phyloP scores from a whole-genome alignment of 2,888 invertebrate species.

The Chymomyza fuscimana region DNA sequence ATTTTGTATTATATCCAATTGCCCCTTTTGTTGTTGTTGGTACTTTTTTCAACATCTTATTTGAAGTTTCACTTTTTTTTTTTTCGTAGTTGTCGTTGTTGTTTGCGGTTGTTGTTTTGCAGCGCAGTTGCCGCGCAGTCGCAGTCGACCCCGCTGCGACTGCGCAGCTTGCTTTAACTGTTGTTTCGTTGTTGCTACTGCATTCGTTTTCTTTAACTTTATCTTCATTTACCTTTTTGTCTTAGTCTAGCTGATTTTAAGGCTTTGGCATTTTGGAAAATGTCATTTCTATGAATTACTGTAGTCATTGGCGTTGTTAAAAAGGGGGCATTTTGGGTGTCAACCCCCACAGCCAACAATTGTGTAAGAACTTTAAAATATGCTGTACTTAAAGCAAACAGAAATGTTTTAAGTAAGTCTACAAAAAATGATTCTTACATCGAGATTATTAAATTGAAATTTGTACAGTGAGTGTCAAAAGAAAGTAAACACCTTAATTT shows the following conservation, averaged over 20 bases:
- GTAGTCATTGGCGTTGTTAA: too few species aligned
- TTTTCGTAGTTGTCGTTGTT: constrained; percentile 20
- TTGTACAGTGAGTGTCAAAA: too few species aligned
- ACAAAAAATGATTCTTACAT: too few species aligned
- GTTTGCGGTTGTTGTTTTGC: background rate
- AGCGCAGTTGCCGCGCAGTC: constrained; percentile 10
- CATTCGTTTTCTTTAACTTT: background rate
- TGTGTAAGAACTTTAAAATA: too few species aligned
- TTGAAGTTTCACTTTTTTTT: constrained; percentile 65
- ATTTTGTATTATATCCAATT: constrained; percentile 24
- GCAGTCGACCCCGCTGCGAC: constrained; percentile 12
- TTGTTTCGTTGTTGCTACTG: too few species aligned
- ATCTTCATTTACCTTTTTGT: background rate
- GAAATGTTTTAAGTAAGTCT: too few species aligned
- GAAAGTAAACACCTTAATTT: too few species aligned
- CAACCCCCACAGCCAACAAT: too few species aligned
- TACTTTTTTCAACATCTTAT: constrained; percentile 33
- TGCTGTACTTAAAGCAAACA: too few species aligned
- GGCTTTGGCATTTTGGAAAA: background rate
- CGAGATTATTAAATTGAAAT: too few species aligned
- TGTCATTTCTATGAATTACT: background rate
- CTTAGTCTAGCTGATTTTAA: background rate
- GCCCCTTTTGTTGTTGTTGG: constrained; percentile 19
- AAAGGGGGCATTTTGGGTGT: too few species aligned
- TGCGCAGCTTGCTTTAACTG: background rate